A percentile compares a stretch with the other conserved stretches of the same genome.
These are phyloP conservation scores for Cryptoprocta ferox DNA, from an alignment of 2,797 vertebrate species.

Conservation along the genomic window DNA sequence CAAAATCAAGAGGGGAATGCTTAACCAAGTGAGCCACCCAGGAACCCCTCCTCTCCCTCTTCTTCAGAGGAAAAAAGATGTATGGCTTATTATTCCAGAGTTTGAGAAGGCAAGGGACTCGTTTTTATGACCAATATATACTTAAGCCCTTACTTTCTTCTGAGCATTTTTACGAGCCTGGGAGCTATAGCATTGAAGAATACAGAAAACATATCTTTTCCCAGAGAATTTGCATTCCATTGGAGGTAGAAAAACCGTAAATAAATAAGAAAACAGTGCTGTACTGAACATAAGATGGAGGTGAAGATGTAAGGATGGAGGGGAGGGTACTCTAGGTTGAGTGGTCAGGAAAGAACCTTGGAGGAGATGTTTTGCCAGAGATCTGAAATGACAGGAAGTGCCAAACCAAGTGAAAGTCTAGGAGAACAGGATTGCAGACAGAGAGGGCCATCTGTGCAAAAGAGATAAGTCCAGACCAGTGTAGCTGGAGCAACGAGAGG, in stretches of 20 bases:
- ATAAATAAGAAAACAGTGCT: not conserved
- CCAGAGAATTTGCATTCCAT: not conserved
- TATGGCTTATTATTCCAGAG: not conserved
- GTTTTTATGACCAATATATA: conserved; percentile 25
- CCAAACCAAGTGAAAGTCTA: not conserved
- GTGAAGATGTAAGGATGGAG: not conserved
- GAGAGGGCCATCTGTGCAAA: fast-evolving
- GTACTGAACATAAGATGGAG: too few relatives aligned
- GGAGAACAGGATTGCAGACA: not conserved
- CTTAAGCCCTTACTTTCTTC: not conserved
- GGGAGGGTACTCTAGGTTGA: not conserved
- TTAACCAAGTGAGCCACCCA: too few relatives aligned
- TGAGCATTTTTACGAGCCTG: not conserved
- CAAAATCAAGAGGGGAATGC: too few relatives aligned
- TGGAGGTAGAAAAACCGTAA: not conserved
- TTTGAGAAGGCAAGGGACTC: not conserved
- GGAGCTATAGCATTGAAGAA: not conserved
- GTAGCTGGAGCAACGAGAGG: not conserved
- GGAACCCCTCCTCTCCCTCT: not conserved
- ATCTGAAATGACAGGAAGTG: not conserved
- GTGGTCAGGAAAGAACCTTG: not conserved
- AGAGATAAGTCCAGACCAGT: not conserved
- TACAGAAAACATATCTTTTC: not conserved
- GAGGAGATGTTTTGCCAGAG: not conserved
- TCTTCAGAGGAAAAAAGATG: not conserved